Evolutionary conservation across 2,113 vertebrate species (phyloP), one percentile per base, ranked within the genome.

Genomic region (Xiphophorus couchianus): DNA sequence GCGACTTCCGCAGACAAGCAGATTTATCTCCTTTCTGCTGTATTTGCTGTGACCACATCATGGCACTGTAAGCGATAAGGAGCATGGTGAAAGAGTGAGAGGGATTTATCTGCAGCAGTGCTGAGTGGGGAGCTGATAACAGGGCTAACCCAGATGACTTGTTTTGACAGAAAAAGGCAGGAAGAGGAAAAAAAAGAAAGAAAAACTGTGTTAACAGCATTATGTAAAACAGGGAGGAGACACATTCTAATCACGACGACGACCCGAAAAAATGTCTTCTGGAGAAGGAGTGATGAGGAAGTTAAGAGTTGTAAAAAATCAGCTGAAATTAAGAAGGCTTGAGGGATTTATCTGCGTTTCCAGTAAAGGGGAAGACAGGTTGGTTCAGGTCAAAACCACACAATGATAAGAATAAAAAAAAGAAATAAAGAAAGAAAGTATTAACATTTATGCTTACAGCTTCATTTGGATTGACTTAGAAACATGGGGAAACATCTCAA

Each of bases 1-100:
- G 73, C 61, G 73, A 86, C 89, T 80, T 81, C n/a, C 2, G 11
- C 84, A 75, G 84, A 84, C 81, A 71, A 81, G 88, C 83, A 86
- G 87, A 90, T 90, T 87, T 78, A 82, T 90, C 89, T 87, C 77
- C 77, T 90, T 90, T 89, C 71, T 82, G 86, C 89, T 86, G 88
- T 54, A 77, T 90, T 73, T 80, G 91, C 91, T 89, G 86, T 83
- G 86, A 88, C 89, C 87, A 89, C 88, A 89, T 86, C 87, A 78
- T 35, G 83, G 84, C 88, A 78, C 84, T 68, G 84, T 66, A 51
- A 81, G 82, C 77, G 91, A 92, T 92, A 92, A 92, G 91, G 83
- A 72, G 86, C 82, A 39, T 66, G 84, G 88, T 82, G 39, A 80
- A 81, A 70, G 86, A 84, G 83, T 78, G 29, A 84, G 88, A 79